Evolutionary conservation across 2,888 invertebrate species (phyloP).

Genomic region (Drosophila macrothrix): DNA sequence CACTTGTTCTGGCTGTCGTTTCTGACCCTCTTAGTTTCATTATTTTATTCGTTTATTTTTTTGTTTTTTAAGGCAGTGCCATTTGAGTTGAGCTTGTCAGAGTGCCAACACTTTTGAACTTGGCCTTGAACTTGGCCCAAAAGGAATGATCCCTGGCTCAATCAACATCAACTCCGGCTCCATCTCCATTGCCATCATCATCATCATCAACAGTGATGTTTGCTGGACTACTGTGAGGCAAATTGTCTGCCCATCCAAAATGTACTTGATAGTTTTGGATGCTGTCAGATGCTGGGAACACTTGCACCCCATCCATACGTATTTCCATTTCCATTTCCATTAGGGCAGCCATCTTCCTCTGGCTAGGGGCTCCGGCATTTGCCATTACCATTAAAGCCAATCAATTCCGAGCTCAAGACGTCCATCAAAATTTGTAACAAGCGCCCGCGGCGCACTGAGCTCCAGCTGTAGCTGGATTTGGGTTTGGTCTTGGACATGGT

Average conservation of each 20-base stretch:
- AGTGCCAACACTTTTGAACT: slow-evolving; percentile 59
- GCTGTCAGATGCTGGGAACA: slow-evolving; percentile 41
- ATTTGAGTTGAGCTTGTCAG: slow-evolving; percentile 41
- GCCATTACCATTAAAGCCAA: slow-evolving; percentile 78
- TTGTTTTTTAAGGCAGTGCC: slow-evolving; percentile 16
- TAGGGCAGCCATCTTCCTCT: slow-evolving; percentile 53
- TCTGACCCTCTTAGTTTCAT: slow-evolving; percentile 27
- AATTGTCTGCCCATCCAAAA: slow-evolving; percentile 68
- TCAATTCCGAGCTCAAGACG: slow-evolving; percentile 71
- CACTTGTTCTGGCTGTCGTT: slow-evolving; percentile 22
- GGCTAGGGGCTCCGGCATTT: slow-evolving; percentile 40
- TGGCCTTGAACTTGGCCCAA: slow-evolving; percentile 61
- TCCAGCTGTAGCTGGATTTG: slow-evolving; percentile 19
- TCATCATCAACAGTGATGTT: slow-evolving; percentile 12
- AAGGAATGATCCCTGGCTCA: slow-evolving; percentile 17
- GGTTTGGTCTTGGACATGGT: not conserved
- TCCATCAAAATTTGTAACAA: slow-evolving; percentile 81
- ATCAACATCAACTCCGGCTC: slow-evolving; percentile 2
- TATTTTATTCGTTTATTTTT: not conserved
- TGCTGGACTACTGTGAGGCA: slow-evolving; percentile 54
- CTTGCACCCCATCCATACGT: slow-evolving; percentile 24
- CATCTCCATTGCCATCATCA: slow-evolving; percentile 9
- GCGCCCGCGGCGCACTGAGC: slow-evolving; percentile 68
- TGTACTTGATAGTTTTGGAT: slow-evolving; percentile 67
- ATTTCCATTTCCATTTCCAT: slow-evolving; percentile 63